Conservation (phyloP, 1,140 invertebrate species). For the Neotoxoptera formosana region DNA sequence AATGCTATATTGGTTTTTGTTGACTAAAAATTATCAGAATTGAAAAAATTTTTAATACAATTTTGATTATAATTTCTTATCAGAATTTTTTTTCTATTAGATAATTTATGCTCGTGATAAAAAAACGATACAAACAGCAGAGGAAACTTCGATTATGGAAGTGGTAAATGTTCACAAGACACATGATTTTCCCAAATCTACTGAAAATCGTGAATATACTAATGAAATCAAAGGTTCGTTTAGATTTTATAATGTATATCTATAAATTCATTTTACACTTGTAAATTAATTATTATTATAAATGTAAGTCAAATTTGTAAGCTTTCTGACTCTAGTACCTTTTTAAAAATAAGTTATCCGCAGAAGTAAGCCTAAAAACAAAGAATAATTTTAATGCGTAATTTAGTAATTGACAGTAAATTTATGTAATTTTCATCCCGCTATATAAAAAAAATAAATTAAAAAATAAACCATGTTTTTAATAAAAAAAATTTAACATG, state of each 20-base stretch:
- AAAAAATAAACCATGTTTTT: not conserved
- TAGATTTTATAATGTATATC: not conserved
- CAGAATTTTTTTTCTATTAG: not conserved
- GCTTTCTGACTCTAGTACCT: not conserved
- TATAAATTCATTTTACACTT: not conserved
- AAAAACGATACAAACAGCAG: not conserved
- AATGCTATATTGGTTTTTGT: not conserved
- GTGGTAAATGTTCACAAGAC: not conserved
- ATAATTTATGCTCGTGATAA: not conserved
- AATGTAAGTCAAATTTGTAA: not conserved
- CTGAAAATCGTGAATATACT: not conserved
- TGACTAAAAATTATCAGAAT: not conserved
- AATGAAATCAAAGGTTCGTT: not conserved
- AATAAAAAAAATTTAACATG: not conserved
- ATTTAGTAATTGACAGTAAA: not conserved
- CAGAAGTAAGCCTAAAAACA: too few relatives aligned
- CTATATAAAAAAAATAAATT: not conserved
- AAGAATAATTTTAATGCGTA: not conserved
- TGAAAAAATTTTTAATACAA: not conserved
- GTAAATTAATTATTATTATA: not conserved
- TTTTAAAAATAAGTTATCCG: not conserved
- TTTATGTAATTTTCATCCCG: not conserved
- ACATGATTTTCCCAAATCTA: not conserved
- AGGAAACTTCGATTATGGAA: not conserved
- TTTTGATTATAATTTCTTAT: not conserved